Percentiles rank a stretch among this genome's conserved stretches.
Conservation (phyloP, 2,797 vertebrate species). For the Acanthurus tractus region DNA sequence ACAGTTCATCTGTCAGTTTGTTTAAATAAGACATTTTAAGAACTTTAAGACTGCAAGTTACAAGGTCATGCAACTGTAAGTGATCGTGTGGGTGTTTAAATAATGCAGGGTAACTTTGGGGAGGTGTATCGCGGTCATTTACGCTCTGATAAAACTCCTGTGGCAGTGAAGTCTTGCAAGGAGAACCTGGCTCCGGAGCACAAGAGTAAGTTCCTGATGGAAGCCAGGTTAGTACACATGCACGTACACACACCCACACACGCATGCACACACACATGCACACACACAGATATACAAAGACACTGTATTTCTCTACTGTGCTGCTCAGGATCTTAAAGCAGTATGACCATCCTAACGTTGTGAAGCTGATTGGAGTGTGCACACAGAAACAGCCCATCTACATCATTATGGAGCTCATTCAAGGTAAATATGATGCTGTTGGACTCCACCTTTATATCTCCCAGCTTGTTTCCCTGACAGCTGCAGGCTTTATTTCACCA, state of each 20-base stretch:
- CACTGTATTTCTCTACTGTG: conserved; percentile 13
- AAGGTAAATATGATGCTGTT: conserved; percentile 81
- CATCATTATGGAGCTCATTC: conserved; percentile 97
- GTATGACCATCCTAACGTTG: conserved; percentile 95
- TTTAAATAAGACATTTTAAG: no score
- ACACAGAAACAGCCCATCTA: conserved; percentile 98
- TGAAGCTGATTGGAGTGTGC: conserved; percentile 95
- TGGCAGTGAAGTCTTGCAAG: conserved; percentile 95
- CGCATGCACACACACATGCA: conserved; percentile 9
- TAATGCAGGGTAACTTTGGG: conserved; percentile 95
- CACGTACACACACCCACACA: conserved; percentile 7
- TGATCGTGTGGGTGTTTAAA: conserved; percentile 1
- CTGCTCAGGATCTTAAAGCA: conserved; percentile 94
- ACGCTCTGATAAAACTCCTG: conserved; percentile 88
- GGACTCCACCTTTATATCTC: background rate
- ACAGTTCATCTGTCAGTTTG: background rate
- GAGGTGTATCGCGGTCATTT: conserved; percentile 94
- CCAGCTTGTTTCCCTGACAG: conserved; percentile 1
- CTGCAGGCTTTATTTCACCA: conserved; percentile 1
- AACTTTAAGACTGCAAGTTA: no score
- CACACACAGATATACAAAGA: conserved; percentile 20
- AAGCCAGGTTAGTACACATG: conserved; percentile 88
- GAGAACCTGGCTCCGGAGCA: conserved; percentile 92
- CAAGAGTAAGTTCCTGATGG: conserved; percentile 96
- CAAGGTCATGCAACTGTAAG: background rate